phyloP scores from a whole-genome alignment of 2,113 vertebrate species.

The Budorcas taxicolor region DNA sequence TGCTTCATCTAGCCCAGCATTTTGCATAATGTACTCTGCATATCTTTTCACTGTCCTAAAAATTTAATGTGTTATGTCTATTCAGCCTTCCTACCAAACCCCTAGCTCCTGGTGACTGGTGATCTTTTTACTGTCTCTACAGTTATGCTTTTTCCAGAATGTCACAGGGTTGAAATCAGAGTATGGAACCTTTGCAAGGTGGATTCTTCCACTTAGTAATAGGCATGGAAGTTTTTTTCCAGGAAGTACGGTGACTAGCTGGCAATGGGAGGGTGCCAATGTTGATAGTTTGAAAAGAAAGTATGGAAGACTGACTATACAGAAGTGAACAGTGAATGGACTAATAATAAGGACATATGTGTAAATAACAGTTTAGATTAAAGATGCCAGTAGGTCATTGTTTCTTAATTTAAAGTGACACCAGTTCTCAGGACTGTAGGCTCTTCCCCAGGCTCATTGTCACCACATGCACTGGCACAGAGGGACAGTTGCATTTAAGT shows the following conservation, averaged over 20 bases:
- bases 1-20: neutral
- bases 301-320: rapidly evolving
- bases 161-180: neutral
- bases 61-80: neutral
- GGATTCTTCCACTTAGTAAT: neutral
- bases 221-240: neutral
- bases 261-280: neutral
- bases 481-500: neutral
- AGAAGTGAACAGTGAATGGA: neutral
- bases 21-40: neutral
- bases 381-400: neutral
- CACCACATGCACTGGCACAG: rapidly evolving
- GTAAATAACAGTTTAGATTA: no score
- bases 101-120: neutral
- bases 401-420: rapidly evolving
- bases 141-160: neutral
- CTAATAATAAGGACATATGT: neutral
- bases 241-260: neutral
- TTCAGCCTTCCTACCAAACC: neutral
- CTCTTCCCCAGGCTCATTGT: neutral
- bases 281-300: neutral
- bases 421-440: neutral
- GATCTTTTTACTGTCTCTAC: neutral
- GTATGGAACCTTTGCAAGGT: neutral
- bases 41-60: neutral